These are phyloP conservation scores for Panagrolaimus sp. DNA, from an alignment of 1,140 invertebrate genomes.

Conservation along the genomic window DNA sequence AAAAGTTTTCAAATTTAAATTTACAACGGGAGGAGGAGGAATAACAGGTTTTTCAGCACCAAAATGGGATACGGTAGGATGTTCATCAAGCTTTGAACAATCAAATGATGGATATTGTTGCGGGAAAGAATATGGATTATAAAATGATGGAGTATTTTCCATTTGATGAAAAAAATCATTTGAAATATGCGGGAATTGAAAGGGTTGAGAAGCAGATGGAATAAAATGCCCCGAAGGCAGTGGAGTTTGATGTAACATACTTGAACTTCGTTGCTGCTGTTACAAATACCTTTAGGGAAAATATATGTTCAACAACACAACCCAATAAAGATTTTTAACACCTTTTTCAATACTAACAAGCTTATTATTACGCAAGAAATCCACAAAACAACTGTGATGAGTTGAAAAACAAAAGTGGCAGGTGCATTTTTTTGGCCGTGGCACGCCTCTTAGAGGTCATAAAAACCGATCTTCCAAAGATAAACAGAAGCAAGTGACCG, in stretches of 20 bases:
- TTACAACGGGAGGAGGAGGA: neutral
- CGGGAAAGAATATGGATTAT: neutral
- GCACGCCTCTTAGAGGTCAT: conserved; percentile 13
- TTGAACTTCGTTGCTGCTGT: neutral
- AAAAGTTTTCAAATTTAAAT: conserved; percentile 23
- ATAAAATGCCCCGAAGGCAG: conserved; percentile 5
- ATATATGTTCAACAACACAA: neutral
- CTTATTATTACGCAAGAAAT: conserved; percentile 12
- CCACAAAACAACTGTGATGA: neutral
- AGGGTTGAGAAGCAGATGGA: neutral
- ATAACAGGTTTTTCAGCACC: neutral
- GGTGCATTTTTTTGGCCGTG: neutral
- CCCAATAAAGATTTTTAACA: neutral
- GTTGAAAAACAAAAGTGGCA: conserved; percentile 7
- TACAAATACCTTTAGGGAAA: neutral
- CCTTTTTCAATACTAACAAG: neutral
- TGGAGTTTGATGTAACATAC: conserved; percentile 5
- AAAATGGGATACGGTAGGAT: neutral
- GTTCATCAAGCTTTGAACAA: conserved; percentile 2
- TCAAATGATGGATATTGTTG: neutral
- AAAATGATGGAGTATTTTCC: neutral
- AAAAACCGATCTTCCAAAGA: neutral
- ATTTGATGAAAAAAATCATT: conserved; percentile 11
- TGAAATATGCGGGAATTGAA: neutral
- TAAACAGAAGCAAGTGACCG: conserved; percentile 15